These are phyloP conservation scores for Lochmaea crataegi DNA, from an alignment of 2,888 invertebrate species.

Conservation along the genomic window DNA sequence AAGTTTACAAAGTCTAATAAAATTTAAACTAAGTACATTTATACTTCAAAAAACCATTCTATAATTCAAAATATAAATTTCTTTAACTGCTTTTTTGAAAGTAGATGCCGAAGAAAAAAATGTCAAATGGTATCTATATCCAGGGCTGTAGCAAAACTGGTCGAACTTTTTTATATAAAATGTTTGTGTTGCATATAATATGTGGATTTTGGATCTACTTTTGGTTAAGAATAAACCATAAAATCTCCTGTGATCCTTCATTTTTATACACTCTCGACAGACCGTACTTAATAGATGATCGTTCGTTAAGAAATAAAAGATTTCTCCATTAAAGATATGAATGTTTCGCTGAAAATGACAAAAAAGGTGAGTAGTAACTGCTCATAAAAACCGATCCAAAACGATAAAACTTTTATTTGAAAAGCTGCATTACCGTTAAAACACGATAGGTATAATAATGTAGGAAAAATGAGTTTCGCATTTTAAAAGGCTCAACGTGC, in stretches of 20 bases:
- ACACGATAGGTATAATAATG: constrained; percentile 1
- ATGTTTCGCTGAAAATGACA: background rate
- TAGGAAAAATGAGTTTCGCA: background rate
- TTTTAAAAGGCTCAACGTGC: background rate
- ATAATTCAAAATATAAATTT: too few species aligned
- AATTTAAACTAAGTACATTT: too few species aligned
- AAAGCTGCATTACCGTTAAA: background rate
- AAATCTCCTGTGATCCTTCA: background rate
- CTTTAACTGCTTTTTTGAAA: too few species aligned
- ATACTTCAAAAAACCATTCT: too few species aligned
- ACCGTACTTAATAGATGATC: background rate
- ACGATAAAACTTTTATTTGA: background rate
- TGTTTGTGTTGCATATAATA: too few species aligned
- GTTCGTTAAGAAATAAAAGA: background rate
- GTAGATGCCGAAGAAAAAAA: too few species aligned
- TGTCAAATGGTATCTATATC: too few species aligned
- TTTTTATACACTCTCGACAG: background rate
- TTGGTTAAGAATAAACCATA: too few species aligned
- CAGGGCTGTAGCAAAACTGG: too few species aligned
- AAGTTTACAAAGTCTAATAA: too few species aligned
- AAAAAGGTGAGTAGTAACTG: background rate
- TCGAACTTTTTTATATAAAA: too few species aligned
- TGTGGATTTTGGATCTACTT: too few species aligned
- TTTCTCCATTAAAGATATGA: constrained; percentile 1
- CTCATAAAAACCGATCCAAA: constrained; percentile 8